phyloP scores from a whole-genome alignment of 2,113 vertebrate genomes.

The Cephalopholis sonnerati region DNA sequence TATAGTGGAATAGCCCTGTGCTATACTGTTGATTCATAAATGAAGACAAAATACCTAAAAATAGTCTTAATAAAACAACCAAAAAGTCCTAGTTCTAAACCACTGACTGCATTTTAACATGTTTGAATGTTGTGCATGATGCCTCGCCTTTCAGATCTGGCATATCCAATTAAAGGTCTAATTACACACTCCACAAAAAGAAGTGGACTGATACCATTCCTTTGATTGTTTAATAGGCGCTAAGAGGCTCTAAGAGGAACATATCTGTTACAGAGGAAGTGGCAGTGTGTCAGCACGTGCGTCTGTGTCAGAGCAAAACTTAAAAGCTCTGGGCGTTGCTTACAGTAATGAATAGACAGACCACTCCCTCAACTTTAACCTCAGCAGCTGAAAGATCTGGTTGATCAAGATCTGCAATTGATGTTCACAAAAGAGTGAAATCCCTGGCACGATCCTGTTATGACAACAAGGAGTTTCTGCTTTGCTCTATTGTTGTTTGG shows the following conservation, averaged over 20 bases:
- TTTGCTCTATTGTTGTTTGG: background rate
- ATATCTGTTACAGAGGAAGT: constrained; percentile 24
- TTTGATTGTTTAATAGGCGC: background rate
- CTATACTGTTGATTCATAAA: background rate
- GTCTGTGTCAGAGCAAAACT: constrained; percentile 36
- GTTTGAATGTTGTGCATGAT: background rate
- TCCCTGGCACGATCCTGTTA: background rate
- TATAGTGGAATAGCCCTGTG: no score
- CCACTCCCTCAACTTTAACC: constrained; percentile 53
- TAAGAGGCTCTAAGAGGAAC: constrained; percentile 23
- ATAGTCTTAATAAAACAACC: background rate
- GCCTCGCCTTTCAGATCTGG: background rate
- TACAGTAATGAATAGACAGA: constrained; percentile 28
- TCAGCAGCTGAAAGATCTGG: constrained; percentile 53
- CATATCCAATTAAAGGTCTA: background rate
- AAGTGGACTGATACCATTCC: background rate
- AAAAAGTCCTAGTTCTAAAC: background rate
- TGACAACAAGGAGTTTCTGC: constrained; percentile 19
- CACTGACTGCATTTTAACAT: background rate
- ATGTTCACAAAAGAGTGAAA: constrained; percentile 1
- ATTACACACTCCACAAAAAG: background rate
- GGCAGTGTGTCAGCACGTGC: constrained; percentile 37
- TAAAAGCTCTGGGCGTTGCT: constrained; percentile 58
- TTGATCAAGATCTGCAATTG: constrained; percentile 50
- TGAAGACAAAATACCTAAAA: background rate